Percentiles rank a stretch among this genome's conserved stretches.
Evolutionary conservation across 2,888 invertebrate genomes (phyloP).

Genomic region (Shargacucullia verbasci): DNA sequence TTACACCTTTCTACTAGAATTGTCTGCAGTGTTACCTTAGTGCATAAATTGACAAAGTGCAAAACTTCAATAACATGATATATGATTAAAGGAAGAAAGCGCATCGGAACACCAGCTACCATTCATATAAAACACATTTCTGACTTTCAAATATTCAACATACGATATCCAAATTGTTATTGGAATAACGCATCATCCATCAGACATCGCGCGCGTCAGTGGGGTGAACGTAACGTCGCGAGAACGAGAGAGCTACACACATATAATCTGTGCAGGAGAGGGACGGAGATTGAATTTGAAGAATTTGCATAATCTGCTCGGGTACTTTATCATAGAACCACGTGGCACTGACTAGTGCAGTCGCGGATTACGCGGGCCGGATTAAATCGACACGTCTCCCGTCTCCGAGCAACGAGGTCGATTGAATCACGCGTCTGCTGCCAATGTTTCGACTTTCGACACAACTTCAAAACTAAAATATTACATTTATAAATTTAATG

Average conservation of each 20-base stretch:
- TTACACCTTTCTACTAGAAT: conserved; percentile 23
- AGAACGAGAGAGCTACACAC: conserved; percentile 67
- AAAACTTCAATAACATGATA: conserved; percentile 37
- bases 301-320: conserved; percentile 88
- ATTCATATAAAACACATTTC: conserved; percentile 63
- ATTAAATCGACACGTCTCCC: conserved; percentile 79
- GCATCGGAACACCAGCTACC: conserved; percentile 48
- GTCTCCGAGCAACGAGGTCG: conserved; percentile 60
- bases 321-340: conserved; percentile 89
- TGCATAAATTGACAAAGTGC: conserved; percentile 30
- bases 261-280: conserved; percentile 63
- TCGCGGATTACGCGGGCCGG: conserved; percentile 83
- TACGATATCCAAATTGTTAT: conserved; percentile 88
- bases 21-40: conserved; percentile 2
- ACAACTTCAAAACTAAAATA: conserved; percentile 45
- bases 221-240: conserved; percentile 78
- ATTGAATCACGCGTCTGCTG: conserved; percentile 65
- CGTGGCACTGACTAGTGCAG: conserved; percentile 89
- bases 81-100: conserved; percentile 47
- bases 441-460: conserved; percentile 48
- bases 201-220: conserved; percentile 80
- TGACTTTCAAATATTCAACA: conserved; percentile 83
- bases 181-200: conserved; percentile 89
- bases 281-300: conserved; percentile 79
- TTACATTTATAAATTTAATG: conserved; percentile 46